These are phyloP conservation scores for Zele albiditarsus DNA, from an alignment of 2,888 invertebrate genomes.

Conservation along the genomic window DNA sequence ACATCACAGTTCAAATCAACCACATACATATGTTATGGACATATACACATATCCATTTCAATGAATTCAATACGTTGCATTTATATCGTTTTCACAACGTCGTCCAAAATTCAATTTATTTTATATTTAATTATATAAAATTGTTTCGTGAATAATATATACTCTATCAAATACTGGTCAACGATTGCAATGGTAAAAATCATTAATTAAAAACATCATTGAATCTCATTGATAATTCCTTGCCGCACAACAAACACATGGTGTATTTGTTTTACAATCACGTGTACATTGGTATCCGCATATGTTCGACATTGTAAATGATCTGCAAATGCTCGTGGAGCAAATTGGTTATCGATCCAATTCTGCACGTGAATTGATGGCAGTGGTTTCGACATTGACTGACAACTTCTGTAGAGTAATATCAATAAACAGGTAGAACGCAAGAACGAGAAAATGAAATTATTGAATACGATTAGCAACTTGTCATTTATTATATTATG, in stretches of 20 bases:
- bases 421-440: too few relatives aligned
- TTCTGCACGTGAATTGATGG: constrained; percentile 13
- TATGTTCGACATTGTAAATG: constrained; percentile 39
- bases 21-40: background rate
- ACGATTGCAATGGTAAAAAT: background rate
- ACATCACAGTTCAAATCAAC: constrained; percentile 1
- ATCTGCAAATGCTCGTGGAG: constrained; percentile 46
- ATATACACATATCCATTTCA: background rate
- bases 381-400: constrained; percentile 14
- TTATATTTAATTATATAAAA: background rate
- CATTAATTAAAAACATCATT: constrained; percentile 54
- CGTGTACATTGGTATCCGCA: background rate
- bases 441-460: too few relatives aligned
- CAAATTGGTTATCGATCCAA: constrained; percentile 25
- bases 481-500: too few relatives aligned
- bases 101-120: background rate
- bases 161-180: background rate
- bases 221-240: constrained; percentile 56
- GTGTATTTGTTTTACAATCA: constrained; percentile 36
- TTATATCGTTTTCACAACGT: background rate
- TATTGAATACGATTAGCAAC: too few relatives aligned
- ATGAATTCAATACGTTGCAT: background rate
- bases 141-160: background rate
- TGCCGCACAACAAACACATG: constrained; percentile 47
- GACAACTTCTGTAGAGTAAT: background rate